phyloP scores from a whole-genome alignment of 2,888 invertebrate genomes.

The Xestia xanthographa region DNA sequence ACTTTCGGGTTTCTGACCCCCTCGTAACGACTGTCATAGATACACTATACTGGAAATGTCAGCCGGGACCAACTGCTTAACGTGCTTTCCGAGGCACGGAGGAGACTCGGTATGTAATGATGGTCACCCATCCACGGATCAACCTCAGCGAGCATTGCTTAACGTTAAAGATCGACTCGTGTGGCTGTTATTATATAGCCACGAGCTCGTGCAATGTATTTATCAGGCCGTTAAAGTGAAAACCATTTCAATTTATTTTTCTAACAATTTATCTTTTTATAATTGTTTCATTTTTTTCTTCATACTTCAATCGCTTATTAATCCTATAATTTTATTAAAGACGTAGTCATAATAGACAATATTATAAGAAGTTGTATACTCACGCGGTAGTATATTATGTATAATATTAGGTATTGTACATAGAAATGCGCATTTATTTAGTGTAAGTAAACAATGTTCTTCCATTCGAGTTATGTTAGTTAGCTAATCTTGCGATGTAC shows the following conservation, averaged over 20 bases:
- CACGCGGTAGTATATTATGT: conserved; percentile 35
- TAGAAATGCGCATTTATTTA: conserved; percentile 75
- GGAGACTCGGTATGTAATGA: background rate
- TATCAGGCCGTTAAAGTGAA: conserved; percentile 4
- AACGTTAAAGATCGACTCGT: background rate
- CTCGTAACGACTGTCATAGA: background rate
- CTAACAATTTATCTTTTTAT: conserved; percentile 30
- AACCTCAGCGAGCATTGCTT: background rate
- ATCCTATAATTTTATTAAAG: conserved; percentile 22
- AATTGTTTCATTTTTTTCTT: background rate
- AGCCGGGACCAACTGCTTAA: background rate
- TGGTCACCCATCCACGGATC: background rate
- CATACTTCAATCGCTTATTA: conserved; percentile 8
- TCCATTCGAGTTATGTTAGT: conserved; percentile 74
- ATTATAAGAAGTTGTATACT: conserved; percentile 64
- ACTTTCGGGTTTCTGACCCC: background rate
- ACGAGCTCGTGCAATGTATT: background rate
- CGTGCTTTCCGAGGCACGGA: background rate
- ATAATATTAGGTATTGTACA: conserved; percentile 49
- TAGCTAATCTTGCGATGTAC: conserved; percentile 68
- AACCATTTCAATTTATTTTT: conserved; percentile 32
- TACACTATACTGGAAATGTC: background rate
- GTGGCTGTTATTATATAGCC: background rate
- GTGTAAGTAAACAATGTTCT: conserved; percentile 78
- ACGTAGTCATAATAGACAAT: conserved; percentile 58